phyloP scores from a whole-genome alignment of 2,888 invertebrate genomes.

The Epistrophe grossulariae region DNA sequence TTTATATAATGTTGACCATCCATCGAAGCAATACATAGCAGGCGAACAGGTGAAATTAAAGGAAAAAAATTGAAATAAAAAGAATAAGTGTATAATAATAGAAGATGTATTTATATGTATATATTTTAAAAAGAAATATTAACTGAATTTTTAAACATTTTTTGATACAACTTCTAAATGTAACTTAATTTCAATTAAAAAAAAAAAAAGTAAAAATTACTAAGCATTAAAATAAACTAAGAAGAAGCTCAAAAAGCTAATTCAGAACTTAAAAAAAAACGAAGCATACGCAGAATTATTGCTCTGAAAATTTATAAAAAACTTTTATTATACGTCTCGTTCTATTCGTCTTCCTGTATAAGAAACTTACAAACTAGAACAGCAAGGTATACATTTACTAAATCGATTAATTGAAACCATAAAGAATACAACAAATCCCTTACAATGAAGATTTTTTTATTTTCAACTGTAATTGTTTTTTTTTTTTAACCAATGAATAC shows the following conservation, averaged over 20 bases:
- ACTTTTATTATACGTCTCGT: not conserved
- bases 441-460: not conserved
- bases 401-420: conserved; percentile 65
- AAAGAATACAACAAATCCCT: conserved; percentile 75
- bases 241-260: conserved; percentile 72
- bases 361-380: conserved; percentile 55
- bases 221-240: conserved; percentile 26
- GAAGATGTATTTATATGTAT: conserved; percentile 15
- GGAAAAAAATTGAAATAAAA: conserved; percentile 79
- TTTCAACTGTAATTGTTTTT: not conserved
- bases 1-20: conserved; percentile 79
- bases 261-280: conserved; percentile 53
- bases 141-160: not conserved
- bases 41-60: conserved; percentile 84
- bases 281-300: conserved; percentile 34
- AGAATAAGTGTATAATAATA: conserved; percentile 76
- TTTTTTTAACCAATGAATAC: conserved; percentile 48
- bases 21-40: conserved; percentile 83
- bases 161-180: not conserved
- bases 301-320: conserved; percentile 33
- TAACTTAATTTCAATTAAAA: conserved; percentile 25
- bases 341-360: conserved; percentile 30
- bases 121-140: not conserved
- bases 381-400: conserved; percentile 9
- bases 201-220: conserved; percentile 32